A percentile compares a stretch with the other conserved stretches of the same genome.
phyloP scores from a whole-genome alignment of 2,797 vertebrate species.

The Merluccius polli region DNA sequence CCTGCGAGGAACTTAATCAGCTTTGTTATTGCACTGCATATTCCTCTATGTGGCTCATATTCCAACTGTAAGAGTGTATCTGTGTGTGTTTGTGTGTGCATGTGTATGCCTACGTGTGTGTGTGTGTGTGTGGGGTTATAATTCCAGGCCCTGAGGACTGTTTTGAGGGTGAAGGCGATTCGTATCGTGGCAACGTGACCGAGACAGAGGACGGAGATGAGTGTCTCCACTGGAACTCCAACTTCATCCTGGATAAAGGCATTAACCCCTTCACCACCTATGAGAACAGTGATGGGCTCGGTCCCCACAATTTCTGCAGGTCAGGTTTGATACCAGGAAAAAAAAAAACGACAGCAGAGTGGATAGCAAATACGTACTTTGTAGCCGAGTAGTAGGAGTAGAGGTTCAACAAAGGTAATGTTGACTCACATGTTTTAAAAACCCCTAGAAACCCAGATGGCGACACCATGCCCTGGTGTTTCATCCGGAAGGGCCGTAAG shows the following conservation, averaged over 20 bases:
- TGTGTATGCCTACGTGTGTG: too few species aligned
- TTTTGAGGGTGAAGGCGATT: conserved; percentile 63
- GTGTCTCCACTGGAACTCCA: conserved; percentile 76
- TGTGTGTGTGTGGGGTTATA: conserved; percentile 8
- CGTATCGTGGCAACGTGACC: conserved; percentile 70
- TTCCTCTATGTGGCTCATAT: too few species aligned
- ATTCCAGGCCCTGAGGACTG: conserved; percentile 67
- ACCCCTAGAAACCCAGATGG: conserved; percentile 73
- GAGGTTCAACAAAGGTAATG: background rate
- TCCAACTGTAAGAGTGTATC: conserved; percentile 1
- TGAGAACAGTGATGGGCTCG: conserved; percentile 62
- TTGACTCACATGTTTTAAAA: conserved; percentile 11
- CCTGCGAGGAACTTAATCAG: background rate
- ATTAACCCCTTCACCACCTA: conserved; percentile 49
- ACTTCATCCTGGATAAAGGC: conserved; percentile 63
- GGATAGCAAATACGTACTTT: background rate
- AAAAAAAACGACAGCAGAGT: background rate
- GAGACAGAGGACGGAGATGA: conserved; percentile 66
- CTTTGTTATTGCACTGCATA: background rate
- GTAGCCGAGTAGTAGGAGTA: background rate
- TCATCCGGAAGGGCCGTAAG: conserved; percentile 51
- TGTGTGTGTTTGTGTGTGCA: conserved; percentile 1
- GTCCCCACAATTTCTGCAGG: conserved; percentile 77
- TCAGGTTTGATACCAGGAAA: conserved; percentile 27
- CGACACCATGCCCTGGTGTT: conserved; percentile 75